Evolutionary conservation across 2,113 vertebrate species (phyloP).

Genomic region (Probosciger aterrimus): DNA sequence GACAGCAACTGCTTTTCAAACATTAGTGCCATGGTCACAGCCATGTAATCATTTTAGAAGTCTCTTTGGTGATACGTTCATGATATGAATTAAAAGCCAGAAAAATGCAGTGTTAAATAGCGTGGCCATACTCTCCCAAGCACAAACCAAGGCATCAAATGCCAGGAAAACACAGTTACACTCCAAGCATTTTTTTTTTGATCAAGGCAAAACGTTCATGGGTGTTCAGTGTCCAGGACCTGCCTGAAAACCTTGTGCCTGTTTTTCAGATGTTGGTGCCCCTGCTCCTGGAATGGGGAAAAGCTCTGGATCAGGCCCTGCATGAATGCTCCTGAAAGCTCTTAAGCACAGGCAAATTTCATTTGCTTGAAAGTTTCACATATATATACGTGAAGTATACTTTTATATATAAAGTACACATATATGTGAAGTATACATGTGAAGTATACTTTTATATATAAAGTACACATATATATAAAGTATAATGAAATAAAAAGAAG

Average conservation of each 20-base stretch:
- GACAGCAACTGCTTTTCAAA: not conserved
- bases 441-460: not conserved
- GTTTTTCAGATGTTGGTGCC: not conserved
- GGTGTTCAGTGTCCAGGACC: not conserved
- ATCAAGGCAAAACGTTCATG: not conserved
- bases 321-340: not conserved
- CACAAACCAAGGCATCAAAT: not conserved
- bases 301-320: not conserved
- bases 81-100: not conserved
- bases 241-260: not conserved
- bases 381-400: not conserved
- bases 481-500: not conserved
- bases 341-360: not conserved
- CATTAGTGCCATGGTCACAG: not conserved
- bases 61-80: fast-evolving
- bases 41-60: not conserved
- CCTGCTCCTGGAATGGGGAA: not conserved
- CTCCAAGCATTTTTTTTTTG: not conserved
- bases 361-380: not conserved
- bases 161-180: not conserved
- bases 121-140: not conserved
- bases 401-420: not conserved
- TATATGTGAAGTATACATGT: not conserved
- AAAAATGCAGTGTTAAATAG: not conserved
- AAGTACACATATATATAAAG: not conserved